Percentiles rank a stretch among this genome's conserved stretches.
These are phyloP conservation scores for Octomys mimax DNA, from an alignment of 2,797 vertebrate genomes.

Conservation along the genomic window DNA sequence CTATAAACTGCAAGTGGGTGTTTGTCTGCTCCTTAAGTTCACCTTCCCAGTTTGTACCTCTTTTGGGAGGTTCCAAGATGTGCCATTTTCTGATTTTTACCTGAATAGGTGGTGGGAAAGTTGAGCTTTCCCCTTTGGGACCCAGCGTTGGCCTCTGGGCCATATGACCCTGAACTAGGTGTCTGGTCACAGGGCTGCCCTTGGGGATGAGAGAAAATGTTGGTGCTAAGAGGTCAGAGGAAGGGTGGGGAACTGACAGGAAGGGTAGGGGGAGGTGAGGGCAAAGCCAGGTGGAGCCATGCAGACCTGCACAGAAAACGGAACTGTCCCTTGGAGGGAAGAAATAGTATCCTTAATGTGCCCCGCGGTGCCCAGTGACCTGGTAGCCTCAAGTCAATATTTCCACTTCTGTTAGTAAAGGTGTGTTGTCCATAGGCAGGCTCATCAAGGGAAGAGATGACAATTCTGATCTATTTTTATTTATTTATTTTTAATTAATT, in stretches of 20 bases:
- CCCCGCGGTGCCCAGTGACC: not conserved
- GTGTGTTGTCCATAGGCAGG: not conserved
- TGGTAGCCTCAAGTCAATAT: constrained; percentile 22
- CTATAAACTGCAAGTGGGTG: not conserved
- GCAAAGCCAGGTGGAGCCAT: not conserved
- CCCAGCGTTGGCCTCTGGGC: not conserved
- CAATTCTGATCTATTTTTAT: constrained; percentile 12
- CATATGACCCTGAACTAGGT: not conserved
- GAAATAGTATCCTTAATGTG: constrained; percentile 43
- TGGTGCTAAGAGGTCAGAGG: not conserved
- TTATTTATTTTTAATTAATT: not conserved
- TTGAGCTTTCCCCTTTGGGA: constrained; percentile 54
- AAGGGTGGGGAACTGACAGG: not conserved
- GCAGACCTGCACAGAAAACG: not conserved
- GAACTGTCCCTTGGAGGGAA: constrained; percentile 5
- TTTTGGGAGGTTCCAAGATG: not conserved
- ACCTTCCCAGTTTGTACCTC: not conserved
- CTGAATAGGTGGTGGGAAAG: not conserved
- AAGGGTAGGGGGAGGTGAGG: not conserved
- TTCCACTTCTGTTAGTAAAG: not conserved
- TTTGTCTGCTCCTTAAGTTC: not conserved
- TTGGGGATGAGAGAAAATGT: not conserved
- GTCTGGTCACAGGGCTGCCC: not conserved
- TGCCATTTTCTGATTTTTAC: constrained; percentile 41
- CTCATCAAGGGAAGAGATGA: not conserved